phyloP scores from a whole-genome alignment of 2,797 vertebrate genomes.

The Poeciliopsis turneri region DNA sequence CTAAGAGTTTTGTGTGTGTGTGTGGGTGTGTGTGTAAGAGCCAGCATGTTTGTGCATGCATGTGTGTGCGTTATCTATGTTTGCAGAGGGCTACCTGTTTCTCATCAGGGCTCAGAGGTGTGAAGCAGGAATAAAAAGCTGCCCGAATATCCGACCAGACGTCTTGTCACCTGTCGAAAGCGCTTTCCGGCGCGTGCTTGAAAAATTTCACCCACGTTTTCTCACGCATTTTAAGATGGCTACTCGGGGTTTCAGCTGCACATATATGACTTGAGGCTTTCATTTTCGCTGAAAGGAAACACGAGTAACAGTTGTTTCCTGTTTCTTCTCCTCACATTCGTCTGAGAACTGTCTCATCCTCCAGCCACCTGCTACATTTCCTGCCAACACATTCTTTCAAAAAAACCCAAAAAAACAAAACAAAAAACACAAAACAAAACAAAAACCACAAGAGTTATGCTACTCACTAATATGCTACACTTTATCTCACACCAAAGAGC shows the following conservation, averaged over 20 bases:
- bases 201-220: constrained; percentile 1
- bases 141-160: constrained; percentile 37
- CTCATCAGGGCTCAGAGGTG: constrained; percentile 69
- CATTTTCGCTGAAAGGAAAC: constrained; percentile 27
- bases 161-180: constrained; percentile 11
- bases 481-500: neutral
- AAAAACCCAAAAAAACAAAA: constrained; percentile 2
- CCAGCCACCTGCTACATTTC: constrained; percentile 47
- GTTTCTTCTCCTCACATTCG: constrained; percentile 21
- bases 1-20: constrained; percentile 66
- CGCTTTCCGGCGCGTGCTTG: constrained; percentile 6
- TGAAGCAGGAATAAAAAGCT: constrained; percentile 63
- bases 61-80: constrained; percentile 40
- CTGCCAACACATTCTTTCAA: constrained; percentile 23
- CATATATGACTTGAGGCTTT: constrained; percentile 47
- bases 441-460: neutral
- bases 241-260: constrained; percentile 46
- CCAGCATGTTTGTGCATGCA: constrained; percentile 60
- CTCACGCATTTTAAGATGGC: constrained; percentile 7
- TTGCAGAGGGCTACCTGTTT: constrained; percentile 51
- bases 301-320: constrained; percentile 35
- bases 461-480: constrained; percentile 26
- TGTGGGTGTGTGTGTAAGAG: constrained; percentile 34
- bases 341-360: constrained; percentile 37
- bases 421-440: neutral